Base-by-base conservation (phyloP, 2,797 vertebrate species). In the Furcifer pardalis region DNA sequence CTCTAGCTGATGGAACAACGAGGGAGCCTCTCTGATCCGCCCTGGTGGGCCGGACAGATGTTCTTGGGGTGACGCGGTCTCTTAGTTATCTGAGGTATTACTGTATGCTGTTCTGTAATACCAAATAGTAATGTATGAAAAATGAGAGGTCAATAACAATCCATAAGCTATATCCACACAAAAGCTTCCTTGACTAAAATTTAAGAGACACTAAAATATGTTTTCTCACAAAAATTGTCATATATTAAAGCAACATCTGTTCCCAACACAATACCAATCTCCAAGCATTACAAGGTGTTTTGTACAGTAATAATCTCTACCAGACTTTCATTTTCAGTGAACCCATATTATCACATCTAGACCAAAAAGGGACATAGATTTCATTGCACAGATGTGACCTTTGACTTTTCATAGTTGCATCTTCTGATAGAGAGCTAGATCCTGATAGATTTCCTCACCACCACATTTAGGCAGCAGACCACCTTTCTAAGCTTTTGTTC, bases 161-260 rank as follows among this genome's bases (percentile, higher is more conserved):
- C 2, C 7, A 7, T 27, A 0, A 21, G 30, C 56, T 76, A 81
- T 83, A 63, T 4, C 7, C 13, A 83, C 25, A 76, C 0, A 10
- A 3, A 68, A 40, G 78, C 21, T 78, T 49, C 2, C 42, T 65
- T 75, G 77, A 30, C 2, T 77, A 69, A 82, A 32, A 60, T 25
- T 77, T 77, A 74, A 79, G 69, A 66, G 73, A 65, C 87, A 89
- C 86, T 81, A 84, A 83, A 81, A 27, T 49, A 7, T 8, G 72
- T 1, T 89, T 79, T 30, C 27, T 49, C n/a, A n/a, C 13, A 15
- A 37, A 69, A n/a, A n/a, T n/a, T n/a, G n/a, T 65, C 52, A 52
- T 6, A 15, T 44, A 74, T 63, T 30, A 86, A 65, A 27, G 56
- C 42, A 72, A 75, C 79, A 81, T 49, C 1, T 6, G 7, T 65